A percentile compares a stretch with the other conserved stretches of the same genome.
Conservation (phyloP, 2,888 invertebrate species). For the Clostera curtula region DNA sequence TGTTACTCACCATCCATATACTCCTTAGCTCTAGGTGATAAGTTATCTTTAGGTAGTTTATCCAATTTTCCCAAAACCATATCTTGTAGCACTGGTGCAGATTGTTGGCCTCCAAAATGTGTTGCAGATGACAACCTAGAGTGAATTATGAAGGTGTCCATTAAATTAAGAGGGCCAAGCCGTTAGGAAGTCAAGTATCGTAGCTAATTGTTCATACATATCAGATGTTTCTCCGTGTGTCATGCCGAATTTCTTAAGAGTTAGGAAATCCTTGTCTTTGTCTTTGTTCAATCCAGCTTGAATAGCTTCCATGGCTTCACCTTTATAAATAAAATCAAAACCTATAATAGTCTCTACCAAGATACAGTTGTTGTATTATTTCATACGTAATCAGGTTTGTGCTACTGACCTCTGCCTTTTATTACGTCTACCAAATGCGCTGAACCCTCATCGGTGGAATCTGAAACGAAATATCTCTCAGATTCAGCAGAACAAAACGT, state of each 20-base stretch:
- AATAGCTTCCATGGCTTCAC: conserved; percentile 37
- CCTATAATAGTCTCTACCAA: no score
- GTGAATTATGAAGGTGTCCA: neutral
- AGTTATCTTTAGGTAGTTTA: conserved; percentile 15
- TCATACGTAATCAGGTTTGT: neutral
- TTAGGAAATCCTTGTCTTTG: conserved; percentile 32
- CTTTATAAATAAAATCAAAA: conserved; percentile 22
- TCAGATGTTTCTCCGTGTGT: conserved; percentile 29
- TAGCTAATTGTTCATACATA: conserved; percentile 28
- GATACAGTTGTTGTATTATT: neutral
- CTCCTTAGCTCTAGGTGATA: conserved; percentile 16
- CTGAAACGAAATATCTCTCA: conserved; percentile 26
- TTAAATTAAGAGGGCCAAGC: neutral
- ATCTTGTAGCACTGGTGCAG: conserved; percentile 30
- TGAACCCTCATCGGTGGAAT: conserved; percentile 36
- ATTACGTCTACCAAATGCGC: conserved; percentile 38
- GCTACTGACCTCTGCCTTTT: conserved; percentile 38
- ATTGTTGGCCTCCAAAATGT: conserved; percentile 28
- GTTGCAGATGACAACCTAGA: conserved; percentile 31
- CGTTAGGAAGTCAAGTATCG: neutral
- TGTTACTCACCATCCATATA: conserved; percentile 30
- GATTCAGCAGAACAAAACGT: no score
- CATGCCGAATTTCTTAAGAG: conserved; percentile 35
- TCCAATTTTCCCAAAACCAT: conserved; percentile 27
- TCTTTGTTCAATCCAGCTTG: conserved; percentile 31